Percentiles rank a stretch among this genome's conserved stretches.
Conservation (phyloP, 1,140 invertebrate genomes). For the Euura lappo region DNA sequence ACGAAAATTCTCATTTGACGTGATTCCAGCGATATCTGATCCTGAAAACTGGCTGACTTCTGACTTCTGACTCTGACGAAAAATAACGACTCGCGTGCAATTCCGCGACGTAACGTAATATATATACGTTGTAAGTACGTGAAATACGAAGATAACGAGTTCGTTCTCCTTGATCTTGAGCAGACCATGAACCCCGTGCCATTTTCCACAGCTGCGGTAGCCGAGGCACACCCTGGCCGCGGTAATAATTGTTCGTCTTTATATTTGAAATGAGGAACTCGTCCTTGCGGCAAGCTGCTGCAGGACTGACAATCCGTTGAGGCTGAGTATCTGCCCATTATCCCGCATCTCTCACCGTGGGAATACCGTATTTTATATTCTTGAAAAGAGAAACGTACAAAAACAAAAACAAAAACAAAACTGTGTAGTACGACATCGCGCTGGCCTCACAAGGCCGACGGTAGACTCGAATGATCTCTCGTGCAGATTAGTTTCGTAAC, state of each 20-base stretch:
- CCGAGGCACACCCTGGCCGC: slow-evolving; percentile 31
- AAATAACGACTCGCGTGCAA: not conserved
- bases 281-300: slow-evolving; percentile 45
- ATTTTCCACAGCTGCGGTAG: slow-evolving; percentile 4
- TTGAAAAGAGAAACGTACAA: too few species aligned
- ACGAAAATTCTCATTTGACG: not conserved
- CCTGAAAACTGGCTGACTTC: not conserved
- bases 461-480: slow-evolving; percentile 34
- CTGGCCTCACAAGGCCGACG: not conserved
- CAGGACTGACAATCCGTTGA: slow-evolving; percentile 25
- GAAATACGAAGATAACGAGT: slow-evolving; percentile 4
- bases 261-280: slow-evolving; percentile 45
- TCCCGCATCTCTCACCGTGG: slow-evolving; percentile 34
- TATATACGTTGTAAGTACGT: not conserved
- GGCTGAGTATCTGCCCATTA: slow-evolving; percentile 15
- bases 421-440: not conserved
- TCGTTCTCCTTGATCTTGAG: slow-evolving; percentile 9
- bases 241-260: slow-evolving; percentile 38
- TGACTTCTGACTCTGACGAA: slow-evolving; percentile 6
- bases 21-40: not conserved
- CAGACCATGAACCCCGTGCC: slow-evolving; percentile 9
- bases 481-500: slow-evolving; percentile 28
- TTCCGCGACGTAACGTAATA: too few species aligned
- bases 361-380: slow-evolving; percentile 35
- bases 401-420: not conserved